Base-by-base conservation (phyloP, 1,140 invertebrate species). In the silkworm (Bombyx mori) region DNA sequence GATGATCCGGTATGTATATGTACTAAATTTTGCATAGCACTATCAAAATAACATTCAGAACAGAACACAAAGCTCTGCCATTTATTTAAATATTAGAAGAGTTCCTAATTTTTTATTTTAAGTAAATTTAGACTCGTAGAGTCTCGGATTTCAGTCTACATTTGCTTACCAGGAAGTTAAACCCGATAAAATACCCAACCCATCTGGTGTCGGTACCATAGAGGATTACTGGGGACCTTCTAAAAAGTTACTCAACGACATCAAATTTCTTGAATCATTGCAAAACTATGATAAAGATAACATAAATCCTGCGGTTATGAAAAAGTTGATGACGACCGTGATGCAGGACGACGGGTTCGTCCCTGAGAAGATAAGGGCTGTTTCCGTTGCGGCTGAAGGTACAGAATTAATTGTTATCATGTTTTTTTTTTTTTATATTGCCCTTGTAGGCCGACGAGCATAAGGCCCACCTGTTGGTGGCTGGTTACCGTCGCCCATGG, bases 151-250 rank as follows among this genome's bases (percentile, higher is more conserved):
- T 35, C 26, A 35, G 4, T 35, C 26, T 35, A 35, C 2, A 3
- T 35, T 35, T 35, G 26, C 26, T 58, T 51, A 62, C 44, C 60
- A 94, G 92, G 92, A 93, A 70, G 88, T 96, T 2, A 97, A 97
- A 88, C 94, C 97, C 0, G 95, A 97, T 61, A 92, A 92, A 75
- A 89, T 96, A 49, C 92, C 92, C 7, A 94, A 96, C 86, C 92
- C 94, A 5, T 90, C 86, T 54, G 97, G 97, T 58, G 92, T 94
- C 65, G 91, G 90, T 26, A 91, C 90, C 0, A 80, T 93, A 0
- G 96, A 98, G 61, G 98, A 99, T 78, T 99, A 94, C 79, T 99
- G 97, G 97, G 95, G 94, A 7, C 93, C 96, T 0, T 97, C 96
- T 0, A 95, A 98, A 72, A 95, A 94, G 80, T 77, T 99, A 22